Conservation (phyloP, 2,113 vertebrate genomes). For the Syngnathus floridae region DNA sequence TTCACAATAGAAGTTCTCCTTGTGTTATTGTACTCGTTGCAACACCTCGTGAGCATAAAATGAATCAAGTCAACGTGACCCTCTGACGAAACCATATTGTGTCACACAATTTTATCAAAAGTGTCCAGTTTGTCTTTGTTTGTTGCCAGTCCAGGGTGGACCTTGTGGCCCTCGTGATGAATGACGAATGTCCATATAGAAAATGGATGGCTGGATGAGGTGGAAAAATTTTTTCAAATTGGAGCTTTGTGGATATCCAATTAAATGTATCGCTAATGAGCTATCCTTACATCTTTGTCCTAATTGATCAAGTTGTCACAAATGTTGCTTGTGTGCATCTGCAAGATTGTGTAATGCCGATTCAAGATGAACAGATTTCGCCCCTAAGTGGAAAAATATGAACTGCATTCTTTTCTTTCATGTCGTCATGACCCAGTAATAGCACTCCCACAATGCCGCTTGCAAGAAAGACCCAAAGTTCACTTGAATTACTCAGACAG, state of each 20-base stretch:
- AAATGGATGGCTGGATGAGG: not conserved
- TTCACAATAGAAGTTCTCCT: not conserved
- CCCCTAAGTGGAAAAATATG: not conserved
- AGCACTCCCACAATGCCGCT: conserved; percentile 26
- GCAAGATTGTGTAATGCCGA: conserved; percentile 2
- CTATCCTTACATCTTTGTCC: not conserved
- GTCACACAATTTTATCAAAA: no score
- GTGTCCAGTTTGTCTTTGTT: no score
- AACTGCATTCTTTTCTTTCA: conserved; percentile 2
- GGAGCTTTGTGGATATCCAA: not conserved
- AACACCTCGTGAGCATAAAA: not conserved
- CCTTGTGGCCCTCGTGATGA: no score
- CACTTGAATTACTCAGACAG: conserved; percentile 23
- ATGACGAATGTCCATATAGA: not conserved
- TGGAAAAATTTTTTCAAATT: not conserved
- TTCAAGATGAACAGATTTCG: not conserved
- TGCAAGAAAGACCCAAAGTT: conserved; percentile 25
- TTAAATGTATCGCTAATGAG: not conserved
- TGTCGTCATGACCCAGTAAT: conserved; percentile 6
- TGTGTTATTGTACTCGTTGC: not conserved
- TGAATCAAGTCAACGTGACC: not conserved
- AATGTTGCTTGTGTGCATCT: conserved; percentile 6
- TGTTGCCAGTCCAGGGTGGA: no score
- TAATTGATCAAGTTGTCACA: not conserved
- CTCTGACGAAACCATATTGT: no score